Evolutionary conservation across 1,140 invertebrate genomes (phyloP), one percentile per base, ranked within the genome.

Genomic region (Drosophila nebulosa): DNA sequence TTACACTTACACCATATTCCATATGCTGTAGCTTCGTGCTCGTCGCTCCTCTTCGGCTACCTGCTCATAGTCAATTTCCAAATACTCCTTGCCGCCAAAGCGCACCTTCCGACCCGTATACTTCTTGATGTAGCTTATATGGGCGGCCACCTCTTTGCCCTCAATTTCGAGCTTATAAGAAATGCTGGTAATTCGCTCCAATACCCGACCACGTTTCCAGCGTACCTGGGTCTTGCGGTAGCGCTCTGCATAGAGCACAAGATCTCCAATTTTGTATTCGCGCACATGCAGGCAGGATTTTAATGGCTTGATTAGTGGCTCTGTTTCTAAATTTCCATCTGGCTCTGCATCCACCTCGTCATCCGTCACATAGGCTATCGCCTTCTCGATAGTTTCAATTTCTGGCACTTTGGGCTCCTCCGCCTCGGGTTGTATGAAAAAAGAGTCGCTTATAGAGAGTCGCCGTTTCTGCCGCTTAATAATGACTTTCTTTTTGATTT

Each of bases 31-130:
- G 55, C 78, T 81, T 58, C 84, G 90, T 52, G 86, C 83, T 22
- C 74, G 74, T 57, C 81, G 74, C 74, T 91, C 90, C 62, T 91
- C 85, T 66, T 90, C 85, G 21, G 76, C 90, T 26, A 90, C 74
- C 63, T 91, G 90, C 32, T 90, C 90, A 62, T 91, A 91, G 65
- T 91, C 90, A 21, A 91, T 91, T 51, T 91, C 90, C 60, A 91
- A 71, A 61, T 91, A 91, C 66, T 91, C 90, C 58, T 91, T 91
- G 58, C 71, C 83, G n/a, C 86, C 89, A 36, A 91, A 91, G 5
- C 83, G 77, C 10, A 91, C 90, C 58, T 90, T 91, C 4, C 90
- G 78, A 1, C 81, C 90, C 0, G 90, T 91, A 30, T 79, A 90
- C 51, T 90, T 91, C 65, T 91, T 91, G 14, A 91, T 88, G 46